Base-by-base conservation (phyloP, 2,113 vertebrate species). In the Peromyscus californicus region DNA sequence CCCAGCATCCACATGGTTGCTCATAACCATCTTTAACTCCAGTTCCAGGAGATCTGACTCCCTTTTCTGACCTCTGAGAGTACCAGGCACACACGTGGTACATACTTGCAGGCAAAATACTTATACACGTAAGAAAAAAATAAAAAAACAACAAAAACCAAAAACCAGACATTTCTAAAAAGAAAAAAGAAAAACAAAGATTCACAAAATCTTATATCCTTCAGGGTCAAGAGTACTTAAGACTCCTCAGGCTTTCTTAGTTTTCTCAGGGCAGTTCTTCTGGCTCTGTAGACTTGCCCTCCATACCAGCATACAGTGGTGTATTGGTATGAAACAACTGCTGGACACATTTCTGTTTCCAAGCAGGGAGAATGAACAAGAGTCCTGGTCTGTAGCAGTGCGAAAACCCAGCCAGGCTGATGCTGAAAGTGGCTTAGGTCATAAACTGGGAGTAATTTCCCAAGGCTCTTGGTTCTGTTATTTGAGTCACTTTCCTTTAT, bases 401-500 rank as follows among this genome's bases (percentile, higher is more conserved):
- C 26, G 93, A 33, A 89, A 96, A 65, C 89, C 39, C 42, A 75
- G 63, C 59, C 54, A 57, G 70, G 45, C 42, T 80, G 16, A 69
- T 80, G 76, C 74, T 78, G 10, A 72, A 83, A 72, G 22, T 76
- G 72, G 45, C 45, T 42, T 84, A 78, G 54, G 11, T 70, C 19
- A 63, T 61, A 92, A 33, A 69, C 67, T 83, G 61, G 59, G 51
- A 70, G 51, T 93, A 48, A 36, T 87, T 92, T 95, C 67, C 95
- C 22, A 22, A 13, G 42, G 29, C 67, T 48, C 33, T 84, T 91
- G 29, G 54, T 39, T 93, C 61, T 91, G 39, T 39, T 85, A 54
- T 75, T 42, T 42, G 65, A 89, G 83, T 92, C 22, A 61, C 63
- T 48, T 90, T 89, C 33, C 76, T 36, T 85, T 93, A 67, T 80